Evolutionary conservation across 2,888 invertebrate species (phyloP), one percentile per base, ranked within the genome.

Genomic region (Eutolmus rufibarbis): DNA sequence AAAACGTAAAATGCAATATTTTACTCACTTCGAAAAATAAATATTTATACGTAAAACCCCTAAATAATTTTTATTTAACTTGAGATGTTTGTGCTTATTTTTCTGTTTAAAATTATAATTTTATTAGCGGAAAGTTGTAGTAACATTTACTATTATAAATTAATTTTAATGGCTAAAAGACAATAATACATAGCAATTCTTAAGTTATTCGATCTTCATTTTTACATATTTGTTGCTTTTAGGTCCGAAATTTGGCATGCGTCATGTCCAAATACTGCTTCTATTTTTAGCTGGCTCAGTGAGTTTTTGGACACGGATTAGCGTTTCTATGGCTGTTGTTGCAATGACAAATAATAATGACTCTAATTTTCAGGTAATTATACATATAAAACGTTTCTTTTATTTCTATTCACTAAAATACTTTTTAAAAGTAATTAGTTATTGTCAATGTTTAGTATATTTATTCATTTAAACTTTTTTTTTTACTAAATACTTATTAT

Each of bases 251-350:
- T 90, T 95, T 78, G 96, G 96, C 37, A 93, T 94, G 81, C 93
- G 96, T 1, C 96, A 96, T 90, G 90, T 94, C 7, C 96, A 96
- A 90, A 93, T 94, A 0, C 89, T 94, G 1, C 90, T 96, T 89
- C 92, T 96, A 87, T 95, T 95, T 89, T 89, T 94, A 0, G 94
- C 94, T 0, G 93, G 95, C 89, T 91, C 94, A 0, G 94, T 95
- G 0, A 94, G 95, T 87, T 95, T 95, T 90, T 94, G 94, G 7
- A 94, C 95, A 88, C 93, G 96, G 86, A 94, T 95, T 66, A 95
- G 95, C 90, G 93, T 95, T 89, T 95, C 95, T 0, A 95, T 96
- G 1, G 95, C 95, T 0, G 94, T 96, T 37, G 95, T 96, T 0
- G 96, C 96, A n/a, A 96, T 96, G 96, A 95, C 95, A 0, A 94